Evolutionary conservation across 1,140 invertebrate genomes (phyloP), one percentile per base, ranked within the genome.

Genomic region (Cyclargus thomasi): DNA sequence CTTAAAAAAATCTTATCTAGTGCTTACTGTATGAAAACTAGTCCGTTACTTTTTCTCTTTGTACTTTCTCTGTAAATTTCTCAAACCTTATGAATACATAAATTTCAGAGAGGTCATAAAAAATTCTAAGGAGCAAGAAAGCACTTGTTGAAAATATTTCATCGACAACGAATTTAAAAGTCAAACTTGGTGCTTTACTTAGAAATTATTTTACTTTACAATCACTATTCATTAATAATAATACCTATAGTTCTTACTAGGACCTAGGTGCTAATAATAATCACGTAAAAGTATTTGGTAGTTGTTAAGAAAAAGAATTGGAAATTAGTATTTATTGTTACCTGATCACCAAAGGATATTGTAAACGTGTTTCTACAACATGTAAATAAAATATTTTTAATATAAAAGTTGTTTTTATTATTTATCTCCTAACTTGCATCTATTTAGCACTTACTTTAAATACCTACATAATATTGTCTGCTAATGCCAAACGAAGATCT

Each of bases 291-390:
- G 39, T 47, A 47, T 47, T 47, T 47, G 39, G 14, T 47, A 47
- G 39, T 47, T 14, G 14, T 16, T 47, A 47, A 16, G 39, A 47
- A 47, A 47, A 47, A 14, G 11, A 47, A 47, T 47, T 47, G 39
- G 39, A 47, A 47, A 77, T 69, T 73, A 68, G 57, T 63, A 71
- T 69, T 71, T 69, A 62, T 69, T 70, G 75, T 81, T 81, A 81
- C 81, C 81, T 81, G 78, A 79, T 76, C 80, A 81, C 81, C 79
- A 83, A 83, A 83, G 79, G 73, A 79, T 47, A 11, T 70, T 82
- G 69, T 76, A 73, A 71, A 47, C 39, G 74, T 78, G 64, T 68
- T 71, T 64, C 71, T 70, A 67, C 69, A 68, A 73, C 72, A 71
- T 70, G 18, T 71, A 73, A 70, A 69, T 63, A 73, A 78, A 74